Conservation (phyloP, 2,888 invertebrate species). For the Bellardia pandia region DNA sequence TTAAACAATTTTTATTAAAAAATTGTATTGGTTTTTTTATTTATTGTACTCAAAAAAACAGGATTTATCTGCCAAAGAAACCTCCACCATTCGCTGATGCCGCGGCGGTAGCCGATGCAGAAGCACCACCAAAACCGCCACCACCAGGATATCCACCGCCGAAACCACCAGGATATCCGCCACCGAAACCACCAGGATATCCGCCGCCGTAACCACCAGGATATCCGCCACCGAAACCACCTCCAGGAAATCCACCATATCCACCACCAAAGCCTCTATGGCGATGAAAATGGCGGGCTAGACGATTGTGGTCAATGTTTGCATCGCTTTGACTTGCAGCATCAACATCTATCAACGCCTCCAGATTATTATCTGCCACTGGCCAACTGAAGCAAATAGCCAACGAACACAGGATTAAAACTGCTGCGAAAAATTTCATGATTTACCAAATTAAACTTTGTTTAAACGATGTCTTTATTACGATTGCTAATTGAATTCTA, state of each 20-base stretch:
- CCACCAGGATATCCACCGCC: slow-evolving; percentile 42
- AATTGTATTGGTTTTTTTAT: no score
- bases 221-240: slow-evolving; percentile 30
- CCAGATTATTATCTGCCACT: slow-evolving; percentile 30
- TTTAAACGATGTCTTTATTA: background rate
- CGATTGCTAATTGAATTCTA: background rate
- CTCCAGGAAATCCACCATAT: slow-evolving; percentile 40
- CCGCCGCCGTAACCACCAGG: slow-evolving; percentile 49
- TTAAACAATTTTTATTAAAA: no score
- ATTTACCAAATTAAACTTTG: background rate
- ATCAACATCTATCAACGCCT: slow-evolving; percentile 38
- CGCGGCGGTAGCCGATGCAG: slow-evolving; percentile 60
- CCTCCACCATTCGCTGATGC: slow-evolving; percentile 4
- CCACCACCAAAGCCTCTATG: slow-evolving; percentile 27
- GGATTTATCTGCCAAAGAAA: no score
- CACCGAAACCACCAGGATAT: slow-evolving; percentile 48
- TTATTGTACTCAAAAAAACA: no score
- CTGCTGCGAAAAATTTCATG: slow-evolving; percentile 5
- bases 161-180: no score
- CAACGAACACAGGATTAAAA: background rate
- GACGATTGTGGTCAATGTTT: slow-evolving; percentile 49
- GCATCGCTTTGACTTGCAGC: slow-evolving; percentile 8
- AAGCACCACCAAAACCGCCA: slow-evolving; percentile 39
- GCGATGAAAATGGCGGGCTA: slow-evolving; percentile 56
- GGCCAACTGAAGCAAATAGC: background rate